These are phyloP conservation scores for Heliopora coerulea DNA, from an alignment of 92 coral and sea anemone genomes.

Conservation along the genomic window DNA sequence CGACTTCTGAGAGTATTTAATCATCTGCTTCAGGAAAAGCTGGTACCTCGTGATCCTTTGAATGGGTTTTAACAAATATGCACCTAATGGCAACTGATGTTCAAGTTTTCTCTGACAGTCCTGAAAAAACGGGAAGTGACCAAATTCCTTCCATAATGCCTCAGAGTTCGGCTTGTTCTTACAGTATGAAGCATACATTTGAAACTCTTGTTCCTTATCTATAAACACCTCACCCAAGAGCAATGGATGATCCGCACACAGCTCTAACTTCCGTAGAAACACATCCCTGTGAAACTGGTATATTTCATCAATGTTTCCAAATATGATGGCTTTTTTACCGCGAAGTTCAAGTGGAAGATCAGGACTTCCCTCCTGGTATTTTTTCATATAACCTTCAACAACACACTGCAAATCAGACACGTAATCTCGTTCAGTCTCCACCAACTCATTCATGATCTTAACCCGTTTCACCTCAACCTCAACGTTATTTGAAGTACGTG, in stretches of 20 bases:
- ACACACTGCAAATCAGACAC: conserved; percentile 77
- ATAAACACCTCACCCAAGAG: conserved; percentile 79
- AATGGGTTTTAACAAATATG: conserved; percentile 92
- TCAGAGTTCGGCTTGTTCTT: conserved; percentile 95
- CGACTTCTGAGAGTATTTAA: conserved; percentile 66
- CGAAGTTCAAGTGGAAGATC: conserved; percentile 72
- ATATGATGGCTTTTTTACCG: conserved; percentile 75
- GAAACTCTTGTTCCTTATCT: conserved; percentile 77
- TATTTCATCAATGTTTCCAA: conserved; percentile 91
- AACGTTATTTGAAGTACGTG: conserved; percentile 51
- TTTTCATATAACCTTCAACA: conserved; percentile 81
- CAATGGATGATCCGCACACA: conserved; percentile 66
- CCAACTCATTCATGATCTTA: conserved; percentile 81
- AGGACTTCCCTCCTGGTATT: conserved; percentile 72
- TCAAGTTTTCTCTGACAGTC: conserved; percentile 79
- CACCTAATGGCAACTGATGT: conserved; percentile 81
- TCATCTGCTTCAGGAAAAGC: conserved; percentile 85
- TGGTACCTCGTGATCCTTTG: conserved; percentile 97
- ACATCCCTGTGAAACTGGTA: conserved; percentile 79
- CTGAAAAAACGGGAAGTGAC: conserved; percentile 83
- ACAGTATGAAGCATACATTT: conserved; percentile 93
- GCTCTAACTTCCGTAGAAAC: conserved; percentile 73
- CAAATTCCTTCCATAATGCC: conserved; percentile 78
- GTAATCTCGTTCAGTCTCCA: conserved; percentile 86
- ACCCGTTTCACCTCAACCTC: conserved; percentile 75